Evolutionary conservation across 2,797 vertebrate genomes (phyloP).

Genomic region (Arrhamphus sclerolepis): DNA sequence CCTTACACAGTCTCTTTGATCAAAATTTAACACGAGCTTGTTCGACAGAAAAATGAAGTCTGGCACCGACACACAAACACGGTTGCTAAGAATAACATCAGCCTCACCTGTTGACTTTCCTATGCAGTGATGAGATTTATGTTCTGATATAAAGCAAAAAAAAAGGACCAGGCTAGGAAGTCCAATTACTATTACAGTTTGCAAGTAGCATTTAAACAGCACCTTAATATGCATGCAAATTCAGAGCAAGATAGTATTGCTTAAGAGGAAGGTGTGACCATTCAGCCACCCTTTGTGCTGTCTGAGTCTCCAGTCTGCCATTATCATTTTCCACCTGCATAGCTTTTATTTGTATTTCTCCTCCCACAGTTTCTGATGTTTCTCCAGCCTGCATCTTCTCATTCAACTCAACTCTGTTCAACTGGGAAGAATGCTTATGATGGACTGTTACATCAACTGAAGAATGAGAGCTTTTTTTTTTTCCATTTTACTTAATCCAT

Average conservation of each 20-base stretch:
- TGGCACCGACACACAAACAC: conserved; percentile 29
- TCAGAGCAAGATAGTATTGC: conserved; percentile 7
- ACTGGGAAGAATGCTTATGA: conserved; percentile 24
- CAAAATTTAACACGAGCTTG: conserved; percentile 51
- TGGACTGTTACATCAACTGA: conserved; percentile 2
- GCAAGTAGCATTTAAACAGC: conserved; percentile 44
- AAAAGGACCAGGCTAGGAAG: conserved; percentile 28
- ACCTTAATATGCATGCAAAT: conserved; percentile 41
- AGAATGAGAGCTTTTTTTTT: conserved; percentile 17
- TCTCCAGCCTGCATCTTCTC: conserved; percentile 21
- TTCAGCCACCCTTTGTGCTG: conserved; percentile 21
- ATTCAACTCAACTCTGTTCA: conserved; percentile 26
- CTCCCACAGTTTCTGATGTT: conserved; percentile 8
- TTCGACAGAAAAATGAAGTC: conserved; percentile 63
- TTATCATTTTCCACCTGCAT: conserved; percentile 9
- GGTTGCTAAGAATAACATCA: conserved; percentile 47
- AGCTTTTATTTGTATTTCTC: background rate
- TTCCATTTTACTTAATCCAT: conserved; percentile 12
- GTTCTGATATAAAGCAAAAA: conserved; percentile 56
- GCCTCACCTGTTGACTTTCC: conserved; percentile 46
- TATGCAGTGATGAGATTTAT: conserved; percentile 30
- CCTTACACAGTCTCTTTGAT: conserved; percentile 38
- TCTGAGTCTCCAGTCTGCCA: conserved; percentile 20
- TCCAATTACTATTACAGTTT: conserved; percentile 59
- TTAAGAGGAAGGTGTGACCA: conserved; percentile 4